Percentiles rank a stretch among this genome's conserved stretches.
These are phyloP conservation scores for Thalassoma bifasciatum DNA, from an alignment of 2,113 vertebrate species.

Conservation along the genomic window DNA sequence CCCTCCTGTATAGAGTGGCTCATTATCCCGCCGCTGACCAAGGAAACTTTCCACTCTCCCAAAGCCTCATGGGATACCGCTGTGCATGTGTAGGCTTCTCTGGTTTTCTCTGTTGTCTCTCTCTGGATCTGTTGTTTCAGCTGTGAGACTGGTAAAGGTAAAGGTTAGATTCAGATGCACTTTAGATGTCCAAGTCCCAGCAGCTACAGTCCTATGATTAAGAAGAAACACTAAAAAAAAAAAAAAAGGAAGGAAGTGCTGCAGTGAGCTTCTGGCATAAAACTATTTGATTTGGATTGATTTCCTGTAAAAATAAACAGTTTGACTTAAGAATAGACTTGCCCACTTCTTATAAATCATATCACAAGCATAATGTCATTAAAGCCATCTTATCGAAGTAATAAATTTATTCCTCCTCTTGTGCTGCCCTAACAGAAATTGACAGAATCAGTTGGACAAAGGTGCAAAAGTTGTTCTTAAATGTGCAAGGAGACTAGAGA, in stretches of 20 bases:
- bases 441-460: too few relatives aligned
- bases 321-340: background rate
- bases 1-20: slow-evolving; percentile 20
- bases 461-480: too few relatives aligned
- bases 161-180: background rate
- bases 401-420: too few relatives aligned
- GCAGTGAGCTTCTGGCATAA: background rate
- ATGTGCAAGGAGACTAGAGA: too few relatives aligned
- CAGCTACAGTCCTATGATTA: too few relatives aligned
- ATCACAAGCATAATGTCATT: background rate
- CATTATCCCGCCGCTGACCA: slow-evolving; percentile 42
- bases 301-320: background rate
- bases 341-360: background rate
- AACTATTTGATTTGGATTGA: background rate
- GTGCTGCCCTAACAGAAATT: too few relatives aligned
- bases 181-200: too few relatives aligned
- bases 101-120: background rate
- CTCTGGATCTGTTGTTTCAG: slow-evolving; percentile 5
- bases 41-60: slow-evolving; percentile 54
- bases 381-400: background rate
- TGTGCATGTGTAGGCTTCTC: slow-evolving; percentile 19
- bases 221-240: too few relatives aligned
- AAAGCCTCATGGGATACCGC: slow-evolving; percentile 40
- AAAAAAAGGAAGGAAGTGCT: background rate
- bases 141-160: background rate